A percentile compares a stretch with the other conserved stretches of the same genome.
phyloP scores from a whole-genome alignment of 2,888 invertebrate genomes.

The Entomobrya multifasciata region DNA sequence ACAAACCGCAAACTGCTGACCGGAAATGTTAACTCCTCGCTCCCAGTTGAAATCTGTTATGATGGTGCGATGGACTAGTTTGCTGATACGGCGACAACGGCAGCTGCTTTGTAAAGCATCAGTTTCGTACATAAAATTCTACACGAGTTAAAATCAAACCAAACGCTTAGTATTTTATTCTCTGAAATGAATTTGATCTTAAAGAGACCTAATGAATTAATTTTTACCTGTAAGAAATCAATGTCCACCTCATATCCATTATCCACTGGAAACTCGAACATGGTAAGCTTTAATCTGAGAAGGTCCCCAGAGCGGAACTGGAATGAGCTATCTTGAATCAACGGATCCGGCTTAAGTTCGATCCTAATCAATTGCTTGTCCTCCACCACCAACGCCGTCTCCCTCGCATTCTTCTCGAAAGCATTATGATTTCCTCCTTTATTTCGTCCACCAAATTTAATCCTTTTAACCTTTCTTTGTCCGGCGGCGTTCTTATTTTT shows the following conservation, averaged over 20 bases:
- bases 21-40: constrained; percentile 1
- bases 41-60: constrained; percentile 8
- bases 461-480: neutral
- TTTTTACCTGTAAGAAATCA: constrained; percentile 24
- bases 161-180: too few relatives aligned
- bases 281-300: neutral
- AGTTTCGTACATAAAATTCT: constrained; percentile 36
- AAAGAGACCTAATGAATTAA: constrained; percentile 44
- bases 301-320: constrained; percentile 19
- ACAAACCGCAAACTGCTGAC: constrained; percentile 12
- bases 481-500: too few relatives aligned
- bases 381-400: neutral
- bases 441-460: constrained; percentile 6
- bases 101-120: neutral
- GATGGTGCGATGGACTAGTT: neutral
- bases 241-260: neutral
- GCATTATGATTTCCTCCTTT: neutral
- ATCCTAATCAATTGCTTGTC: neutral
- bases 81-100: constrained; percentile 3
- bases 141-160: too few relatives aligned
- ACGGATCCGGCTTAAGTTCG: neutral
- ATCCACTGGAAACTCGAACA: neutral
- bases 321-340: neutral
- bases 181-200: too few relatives aligned
- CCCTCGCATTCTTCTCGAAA: neutral